Conservation (phyloP, 2,797 vertebrate genomes). For the Garrulus glandarius region DNA sequence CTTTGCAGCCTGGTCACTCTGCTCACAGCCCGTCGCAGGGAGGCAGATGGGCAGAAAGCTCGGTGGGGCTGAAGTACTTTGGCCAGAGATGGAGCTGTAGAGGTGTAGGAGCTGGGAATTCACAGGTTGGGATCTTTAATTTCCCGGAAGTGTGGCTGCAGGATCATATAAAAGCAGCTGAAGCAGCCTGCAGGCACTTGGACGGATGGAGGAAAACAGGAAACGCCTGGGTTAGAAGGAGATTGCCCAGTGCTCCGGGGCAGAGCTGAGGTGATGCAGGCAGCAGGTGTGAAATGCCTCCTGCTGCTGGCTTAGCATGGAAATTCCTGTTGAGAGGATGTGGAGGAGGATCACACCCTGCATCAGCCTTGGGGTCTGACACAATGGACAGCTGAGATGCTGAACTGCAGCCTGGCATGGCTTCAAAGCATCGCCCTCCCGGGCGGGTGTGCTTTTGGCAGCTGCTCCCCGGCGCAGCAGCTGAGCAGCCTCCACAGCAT, state of each 20-base stretch:
- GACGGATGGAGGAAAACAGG: neutral
- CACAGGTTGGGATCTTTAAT: neutral
- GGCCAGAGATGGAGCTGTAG: neutral
- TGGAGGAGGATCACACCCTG: neutral
- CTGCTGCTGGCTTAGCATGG: neutral
- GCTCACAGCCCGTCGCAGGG: accelerated
- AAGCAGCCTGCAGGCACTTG: neutral
- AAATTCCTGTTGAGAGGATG: neutral
- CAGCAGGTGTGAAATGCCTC: neutral
- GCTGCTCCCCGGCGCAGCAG: neutral
- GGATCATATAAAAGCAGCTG: neutral
- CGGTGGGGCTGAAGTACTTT: neutral
- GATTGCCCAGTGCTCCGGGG: neutral
- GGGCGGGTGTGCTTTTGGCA: neutral
- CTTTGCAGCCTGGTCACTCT: neutral
- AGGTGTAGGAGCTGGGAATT: neutral
- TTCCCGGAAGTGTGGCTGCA: neutral
- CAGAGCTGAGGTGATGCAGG: neutral
- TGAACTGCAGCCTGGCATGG: neutral
- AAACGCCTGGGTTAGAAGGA: neutral
- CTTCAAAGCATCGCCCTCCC: neutral
- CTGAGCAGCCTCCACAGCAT: neutral
- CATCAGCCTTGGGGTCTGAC: neutral
- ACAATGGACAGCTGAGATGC: neutral
- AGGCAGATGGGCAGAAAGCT: neutral